Conservation (phyloP, 2,888 invertebrate genomes). For the Ennomos fuscantarius region DNA sequence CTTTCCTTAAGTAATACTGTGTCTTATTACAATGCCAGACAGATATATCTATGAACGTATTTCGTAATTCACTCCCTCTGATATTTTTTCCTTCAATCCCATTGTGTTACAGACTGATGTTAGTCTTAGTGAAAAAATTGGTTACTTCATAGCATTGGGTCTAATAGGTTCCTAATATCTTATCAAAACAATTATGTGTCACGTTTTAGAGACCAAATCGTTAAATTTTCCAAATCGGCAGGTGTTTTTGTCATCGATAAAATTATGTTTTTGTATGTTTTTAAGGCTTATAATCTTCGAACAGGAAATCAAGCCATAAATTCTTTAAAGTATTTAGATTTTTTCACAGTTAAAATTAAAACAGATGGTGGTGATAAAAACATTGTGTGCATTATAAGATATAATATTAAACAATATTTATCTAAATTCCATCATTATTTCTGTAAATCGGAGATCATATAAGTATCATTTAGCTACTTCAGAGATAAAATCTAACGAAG, state of each 20-base stretch:
- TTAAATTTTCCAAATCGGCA: background rate
- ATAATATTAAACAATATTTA: no score
- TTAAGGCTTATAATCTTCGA: slow-evolving; percentile 3
- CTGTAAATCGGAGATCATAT: no score
- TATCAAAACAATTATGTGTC: slow-evolving; percentile 8
- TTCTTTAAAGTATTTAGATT: no score
- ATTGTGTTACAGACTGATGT: slow-evolving; percentile 1
- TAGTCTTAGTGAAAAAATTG: slow-evolving; percentile 1
- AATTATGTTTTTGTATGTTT: slow-evolving; percentile 9
- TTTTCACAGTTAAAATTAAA: no score
- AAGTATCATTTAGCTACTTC: no score
- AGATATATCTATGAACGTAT: background rate
- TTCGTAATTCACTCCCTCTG: slow-evolving; percentile 1
- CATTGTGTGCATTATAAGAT: no score
- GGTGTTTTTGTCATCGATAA: slow-evolving; percentile 13
- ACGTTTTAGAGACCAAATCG: background rate
- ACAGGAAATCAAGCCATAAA: no score
- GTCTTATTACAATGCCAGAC: slow-evolving; percentile 6
- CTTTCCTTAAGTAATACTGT: slow-evolving; percentile 15
- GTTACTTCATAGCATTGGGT: slow-evolving; percentile 2
- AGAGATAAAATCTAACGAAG: no score
- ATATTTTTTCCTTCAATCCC: slow-evolving; percentile 1
- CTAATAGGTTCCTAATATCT: slow-evolving; percentile 7
- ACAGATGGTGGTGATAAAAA: no score
- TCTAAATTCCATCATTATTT: no score